Evolutionary conservation across 2,888 invertebrate species (phyloP), one percentile per base, ranked within the genome.

Genomic region (Meta bourneti): DNA sequence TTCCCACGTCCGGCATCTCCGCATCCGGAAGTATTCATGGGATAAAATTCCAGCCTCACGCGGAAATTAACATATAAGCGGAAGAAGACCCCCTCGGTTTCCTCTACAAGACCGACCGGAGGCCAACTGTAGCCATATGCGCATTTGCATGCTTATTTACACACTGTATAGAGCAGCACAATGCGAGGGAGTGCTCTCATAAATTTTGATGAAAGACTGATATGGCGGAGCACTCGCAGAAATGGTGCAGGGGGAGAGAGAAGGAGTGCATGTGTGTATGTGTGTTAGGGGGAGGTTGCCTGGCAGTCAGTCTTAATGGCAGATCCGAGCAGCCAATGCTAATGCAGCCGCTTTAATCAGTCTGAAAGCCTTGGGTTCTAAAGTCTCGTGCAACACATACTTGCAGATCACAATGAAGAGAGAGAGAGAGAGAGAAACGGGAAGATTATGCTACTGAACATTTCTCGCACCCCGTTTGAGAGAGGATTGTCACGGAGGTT

Each of bases 91-190:
- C 48, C 69, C 77, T 74, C 69, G 83, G 70, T 78, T 90, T 85
- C 85, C 85, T 82, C 69, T 77, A 77, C 83, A 11, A 52, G 9
- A 52, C 48, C 20, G 70, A 71, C 84, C 69, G 54, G 61, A 78
- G 71, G 87, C 84, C 92, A 79, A 85, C 89, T 92, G 85, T 92
- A 86, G 86, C 92, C 92, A 92, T 92, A 92, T 92, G 92, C 85
- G 89, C 92, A 86, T 92, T 92, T 89, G 89, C 92, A 92, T 92
- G 92, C 89, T 82, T 89, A 89, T 89, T 92, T 92, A 92, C 92
- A 89, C 92, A 92, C 89, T 81, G 87, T 89, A 92, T 79, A 92
- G 81, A 81, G 71, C 81, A 82, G 34, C 77, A 89, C 89, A 89
- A 92, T 89, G 82, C 61, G 69, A 20, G 51, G 75, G 75, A 89